A percentile compares a stretch with the other conserved stretches of the same genome.
These are phyloP conservation scores for Psilopogon haemacephalus DNA, from an alignment of 2,113 vertebrate species.

Conservation along the genomic window DNA sequence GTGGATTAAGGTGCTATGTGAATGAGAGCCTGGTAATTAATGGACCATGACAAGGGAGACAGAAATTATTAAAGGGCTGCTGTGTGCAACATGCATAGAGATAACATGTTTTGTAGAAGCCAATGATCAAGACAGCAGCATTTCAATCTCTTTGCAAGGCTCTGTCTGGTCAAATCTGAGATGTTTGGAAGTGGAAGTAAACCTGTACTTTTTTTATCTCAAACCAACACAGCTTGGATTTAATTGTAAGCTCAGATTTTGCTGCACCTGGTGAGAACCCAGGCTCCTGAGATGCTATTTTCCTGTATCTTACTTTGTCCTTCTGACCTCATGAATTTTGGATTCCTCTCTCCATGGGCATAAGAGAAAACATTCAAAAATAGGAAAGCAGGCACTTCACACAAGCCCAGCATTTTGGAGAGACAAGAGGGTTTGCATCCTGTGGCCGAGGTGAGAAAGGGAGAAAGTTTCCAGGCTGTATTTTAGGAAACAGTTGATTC, in stretches of 20 bases:
- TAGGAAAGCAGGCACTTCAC: not conserved
- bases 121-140: not conserved
- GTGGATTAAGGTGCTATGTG: not conserved
- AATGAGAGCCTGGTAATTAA: not conserved
- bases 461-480: not conserved
- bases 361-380: not conserved
- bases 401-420: not conserved
- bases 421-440: not conserved
- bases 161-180: not conserved
- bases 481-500: not conserved
- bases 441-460: not conserved
- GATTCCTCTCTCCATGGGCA: not conserved
- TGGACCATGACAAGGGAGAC: too few species aligned
- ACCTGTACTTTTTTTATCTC: not conserved
- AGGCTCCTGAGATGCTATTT: not conserved
- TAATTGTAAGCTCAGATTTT: not conserved
- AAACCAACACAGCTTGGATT: too few species aligned
- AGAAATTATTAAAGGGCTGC: not conserved
- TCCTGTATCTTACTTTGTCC: not conserved
- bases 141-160: not conserved
- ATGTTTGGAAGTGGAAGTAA: not conserved
- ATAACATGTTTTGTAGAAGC: not conserved
- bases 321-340: not conserved
- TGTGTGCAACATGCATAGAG: not conserved
- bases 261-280: not conserved